Evolutionary conservation across 2,888 invertebrate species (phyloP), one percentile per base, ranked within the genome.

Genomic region (Apamea monoglypha): DNA sequence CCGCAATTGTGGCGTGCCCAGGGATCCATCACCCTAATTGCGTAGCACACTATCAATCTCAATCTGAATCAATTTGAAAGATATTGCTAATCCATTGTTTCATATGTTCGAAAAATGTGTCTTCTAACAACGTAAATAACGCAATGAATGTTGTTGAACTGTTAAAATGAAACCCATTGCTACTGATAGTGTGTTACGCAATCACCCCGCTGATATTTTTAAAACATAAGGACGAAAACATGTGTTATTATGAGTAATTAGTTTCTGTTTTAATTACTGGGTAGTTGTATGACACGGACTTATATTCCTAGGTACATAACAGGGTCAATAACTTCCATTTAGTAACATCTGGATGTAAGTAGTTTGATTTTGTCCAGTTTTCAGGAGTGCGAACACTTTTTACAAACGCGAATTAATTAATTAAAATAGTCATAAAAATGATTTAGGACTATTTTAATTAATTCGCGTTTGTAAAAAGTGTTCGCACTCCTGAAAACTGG

Each of bases 291-390:
- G 40, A 32, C 32, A 56, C n/a, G n/a, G 32, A n/a, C 44, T 44
- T 66, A 25, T 50, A 56, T 64, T 64, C 21, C n/a, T 47, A 59
- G 14, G 5, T n/a, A 78, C 25, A 77, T 53, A 18, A 32, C 32
- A 77, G 78, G 18, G 50, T 76, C 25, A 61, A 7, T 47, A 75
- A 21, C 32, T 47, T 44, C 56, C 14, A 36, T 10, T 47, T n/a
- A 36, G 2, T 18, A 29, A 50, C 12, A 63, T 77, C 36, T 50
- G 32, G 16, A 76, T 1, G 59, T 74, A 0, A 40, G 6, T 40
- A 21, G 21, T 63, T 50, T 0, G 29, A 40, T 50, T 76, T 47
- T 21, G 10, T 73, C 29, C 8, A 40, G 25, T 66, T 47, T 50
- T 40, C 10, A 40, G 2, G 53, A 40, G 12, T 36, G 18, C n/a